These are phyloP conservation scores for Chitala chitala DNA, from an alignment of 2,113 vertebrate species.

Conservation along the genomic window DNA sequence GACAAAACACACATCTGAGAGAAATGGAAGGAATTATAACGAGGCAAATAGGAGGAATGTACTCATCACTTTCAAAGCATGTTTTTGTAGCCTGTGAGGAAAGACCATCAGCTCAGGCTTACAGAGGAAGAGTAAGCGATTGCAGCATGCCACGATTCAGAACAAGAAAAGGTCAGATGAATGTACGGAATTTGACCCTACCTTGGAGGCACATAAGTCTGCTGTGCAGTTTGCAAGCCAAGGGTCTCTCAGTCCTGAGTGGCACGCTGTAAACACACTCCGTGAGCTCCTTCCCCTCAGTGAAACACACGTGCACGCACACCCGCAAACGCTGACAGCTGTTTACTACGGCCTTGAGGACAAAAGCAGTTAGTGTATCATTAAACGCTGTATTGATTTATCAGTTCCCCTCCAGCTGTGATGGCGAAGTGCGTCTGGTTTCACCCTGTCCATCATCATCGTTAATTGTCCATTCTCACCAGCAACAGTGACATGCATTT, in stretches of 20 bases:
- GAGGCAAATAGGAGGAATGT: neutral
- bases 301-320: too few relatives aligned
- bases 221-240: too few relatives aligned
- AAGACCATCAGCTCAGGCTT: neutral
- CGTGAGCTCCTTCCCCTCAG: too few relatives aligned
- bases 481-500: slow-evolving; percentile 3
- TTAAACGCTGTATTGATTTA: neutral
- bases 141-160: neutral
- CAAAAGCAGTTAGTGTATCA: too few relatives aligned
- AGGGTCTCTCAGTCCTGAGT: too few relatives aligned
- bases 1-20: neutral
- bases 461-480: neutral
- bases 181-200: neutral
- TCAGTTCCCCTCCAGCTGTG: neutral
- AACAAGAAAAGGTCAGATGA: neutral
- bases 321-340: too few relatives aligned
- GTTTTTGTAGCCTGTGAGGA: neutral
- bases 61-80: neutral
- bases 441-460: neutral
- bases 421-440: too few relatives aligned
- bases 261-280: too few relatives aligned
- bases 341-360: too few relatives aligned
- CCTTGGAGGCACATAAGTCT: too few relatives aligned
- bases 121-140: neutral
- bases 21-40: neutral